These are phyloP conservation scores for Acanthurus tractus DNA, from an alignment of 2,797 vertebrate genomes.

Conservation along the genomic window DNA sequence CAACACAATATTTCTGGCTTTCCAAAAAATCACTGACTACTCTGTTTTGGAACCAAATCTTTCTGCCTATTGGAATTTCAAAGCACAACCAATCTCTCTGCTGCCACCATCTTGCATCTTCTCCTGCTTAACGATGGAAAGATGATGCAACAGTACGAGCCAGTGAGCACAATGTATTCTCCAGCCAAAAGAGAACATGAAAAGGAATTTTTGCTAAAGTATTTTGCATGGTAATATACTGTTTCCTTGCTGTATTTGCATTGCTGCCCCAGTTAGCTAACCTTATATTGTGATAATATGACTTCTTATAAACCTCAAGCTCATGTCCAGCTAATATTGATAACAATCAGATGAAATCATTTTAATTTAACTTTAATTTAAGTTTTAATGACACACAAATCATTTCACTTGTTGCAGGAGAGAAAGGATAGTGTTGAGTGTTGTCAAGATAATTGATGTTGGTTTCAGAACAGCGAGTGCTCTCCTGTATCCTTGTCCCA, in stretches of 20 bases:
- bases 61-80: constrained; percentile 63
- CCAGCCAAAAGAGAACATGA: constrained; percentile 53
- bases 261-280: constrained; percentile 26
- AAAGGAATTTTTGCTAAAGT: constrained; percentile 39
- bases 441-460: background rate
- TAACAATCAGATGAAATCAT: background rate
- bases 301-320: background rate
- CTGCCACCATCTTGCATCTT: constrained; percentile 41
- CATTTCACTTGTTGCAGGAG: too few relatives aligned
- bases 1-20: constrained; percentile 57
- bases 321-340: background rate
- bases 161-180: constrained; percentile 43
- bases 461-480: background rate
- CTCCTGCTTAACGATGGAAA: constrained; percentile 49
- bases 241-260: constrained; percentile 17
- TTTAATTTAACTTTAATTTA: background rate
- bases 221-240: constrained; percentile 27
- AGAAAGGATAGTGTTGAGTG: too few relatives aligned
- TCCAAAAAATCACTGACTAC: constrained; percentile 42
- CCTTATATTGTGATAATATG: background rate
- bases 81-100: constrained; percentile 42
- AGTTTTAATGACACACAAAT: background rate
- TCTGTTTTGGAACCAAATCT: constrained; percentile 62
- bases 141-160: constrained; percentile 35
- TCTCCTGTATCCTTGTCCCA: background rate